A percentile compares a stretch with the other conserved stretches of the same genome.
These are phyloP conservation scores for Scortum barcoo DNA, from an alignment of 2,113 vertebrate genomes.

Conservation along the genomic window DNA sequence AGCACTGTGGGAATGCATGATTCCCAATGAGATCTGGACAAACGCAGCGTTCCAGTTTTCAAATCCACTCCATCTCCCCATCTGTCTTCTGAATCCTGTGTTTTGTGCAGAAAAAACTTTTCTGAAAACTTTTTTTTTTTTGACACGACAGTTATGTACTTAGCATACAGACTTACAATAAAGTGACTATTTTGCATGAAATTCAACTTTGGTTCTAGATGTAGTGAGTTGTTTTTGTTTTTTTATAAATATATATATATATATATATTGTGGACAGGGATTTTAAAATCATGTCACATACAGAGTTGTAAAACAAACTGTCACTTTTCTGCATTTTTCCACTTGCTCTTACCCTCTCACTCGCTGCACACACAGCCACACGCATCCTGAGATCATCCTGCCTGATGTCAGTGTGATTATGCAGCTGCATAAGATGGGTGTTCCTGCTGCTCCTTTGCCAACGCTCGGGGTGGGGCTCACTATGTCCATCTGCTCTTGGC, in stretches of 20 bases:
- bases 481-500: constrained; percentile 69
- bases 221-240: neutral
- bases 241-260: too few species aligned
- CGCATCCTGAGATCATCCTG: constrained; percentile 52
- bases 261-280: neutral
- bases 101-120: neutral
- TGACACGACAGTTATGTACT: neutral
- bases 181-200: neutral
- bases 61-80: constrained; percentile 26
- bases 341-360: neutral
- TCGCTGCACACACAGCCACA: neutral
- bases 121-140: neutral
- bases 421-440: constrained; percentile 71
- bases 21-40: constrained; percentile 36
- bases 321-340: constrained; percentile 18
- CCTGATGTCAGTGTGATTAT: constrained; percentile 67
- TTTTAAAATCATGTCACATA: constrained; percentile 1
- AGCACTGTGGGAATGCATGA: constrained; percentile 30
- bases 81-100: neutral
- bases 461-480: constrained; percentile 54
- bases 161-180: neutral
- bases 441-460: constrained; percentile 52
- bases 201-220: constrained; percentile 1
- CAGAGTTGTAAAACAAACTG: neutral
- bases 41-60: constrained; percentile 39